phyloP scores from a whole-genome alignment of 1,140 invertebrate species.

The Drosophila sp. region DNA sequence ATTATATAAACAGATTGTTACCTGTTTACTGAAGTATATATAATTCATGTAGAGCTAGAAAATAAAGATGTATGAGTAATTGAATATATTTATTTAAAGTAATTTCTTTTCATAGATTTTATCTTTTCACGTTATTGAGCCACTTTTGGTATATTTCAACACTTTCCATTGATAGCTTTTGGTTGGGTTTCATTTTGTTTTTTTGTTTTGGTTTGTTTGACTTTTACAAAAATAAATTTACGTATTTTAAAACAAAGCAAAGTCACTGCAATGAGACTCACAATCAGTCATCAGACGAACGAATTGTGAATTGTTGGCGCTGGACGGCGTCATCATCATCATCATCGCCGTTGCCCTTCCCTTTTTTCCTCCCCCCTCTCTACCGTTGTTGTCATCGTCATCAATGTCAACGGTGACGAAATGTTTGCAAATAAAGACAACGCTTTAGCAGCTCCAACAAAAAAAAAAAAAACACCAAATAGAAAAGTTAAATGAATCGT shows the following conservation, averaged over 20 bases:
- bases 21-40: too few species aligned
- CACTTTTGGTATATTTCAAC: not conserved
- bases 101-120: too few species aligned
- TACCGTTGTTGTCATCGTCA: conserved; percentile 24
- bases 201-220: conserved; percentile 28
- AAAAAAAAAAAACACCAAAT: conserved; percentile 35
- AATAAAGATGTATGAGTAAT: too few species aligned
- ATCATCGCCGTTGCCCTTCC: not conserved
- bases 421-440: conserved; percentile 71
- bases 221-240: conserved; percentile 66
- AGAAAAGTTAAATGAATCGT: conserved; percentile 77
- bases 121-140: too few species aligned
- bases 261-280: conserved; percentile 48
- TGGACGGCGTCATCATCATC: conserved; percentile 16
- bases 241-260: conserved; percentile 34
- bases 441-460: conserved; percentile 40
- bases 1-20: too few species aligned
- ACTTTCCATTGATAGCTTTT: conserved; percentile 24
- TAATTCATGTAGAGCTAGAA: too few species aligned
- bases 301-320: conserved; percentile 1
- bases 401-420: conserved; percentile 75
- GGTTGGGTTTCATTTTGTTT: conserved; percentile 28
- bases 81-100: too few species aligned
- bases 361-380: not conserved
- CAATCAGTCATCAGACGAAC: conserved; percentile 28